phyloP scores from a whole-genome alignment of 2,113 vertebrate species.

The Scytalopus superciliaris region DNA sequence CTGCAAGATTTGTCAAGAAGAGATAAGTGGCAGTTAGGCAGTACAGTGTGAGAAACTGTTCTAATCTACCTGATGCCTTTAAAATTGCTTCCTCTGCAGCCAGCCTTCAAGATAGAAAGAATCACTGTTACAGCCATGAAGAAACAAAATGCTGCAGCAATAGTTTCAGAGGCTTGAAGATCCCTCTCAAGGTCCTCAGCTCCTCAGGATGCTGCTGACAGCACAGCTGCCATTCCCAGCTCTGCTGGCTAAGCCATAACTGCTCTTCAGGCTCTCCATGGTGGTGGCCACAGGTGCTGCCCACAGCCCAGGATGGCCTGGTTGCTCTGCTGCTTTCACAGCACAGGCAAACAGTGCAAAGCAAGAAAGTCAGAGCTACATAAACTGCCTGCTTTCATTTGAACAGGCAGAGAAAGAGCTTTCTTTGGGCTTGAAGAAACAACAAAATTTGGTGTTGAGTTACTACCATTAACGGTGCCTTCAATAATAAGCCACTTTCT shows the following conservation, averaged over 20 bases:
- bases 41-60: neutral
- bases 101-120: neutral
- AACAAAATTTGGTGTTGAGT: neutral
- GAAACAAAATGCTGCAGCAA: neutral
- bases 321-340: neutral
- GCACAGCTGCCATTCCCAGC: neutral
- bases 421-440: neutral
- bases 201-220: neutral
- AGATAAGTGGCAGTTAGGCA: neutral
- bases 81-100: neutral
- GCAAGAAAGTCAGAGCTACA: neutral
- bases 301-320: neutral
- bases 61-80: neutral
- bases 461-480: neutral
- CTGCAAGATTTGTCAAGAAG: neutral
- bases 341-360: neutral
- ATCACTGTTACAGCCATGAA: neutral
- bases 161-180: neutral
- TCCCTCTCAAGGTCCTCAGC: neutral
- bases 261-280: neutral
- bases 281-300: neutral
- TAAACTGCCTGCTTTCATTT: neutral
- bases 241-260: neutral
- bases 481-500: neutral
- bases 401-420: neutral